Percentiles rank a stretch among this genome's conserved stretches.
Conservation (phyloP, 2,797 vertebrate genomes). For the Alexandromys oeconomus region DNA sequence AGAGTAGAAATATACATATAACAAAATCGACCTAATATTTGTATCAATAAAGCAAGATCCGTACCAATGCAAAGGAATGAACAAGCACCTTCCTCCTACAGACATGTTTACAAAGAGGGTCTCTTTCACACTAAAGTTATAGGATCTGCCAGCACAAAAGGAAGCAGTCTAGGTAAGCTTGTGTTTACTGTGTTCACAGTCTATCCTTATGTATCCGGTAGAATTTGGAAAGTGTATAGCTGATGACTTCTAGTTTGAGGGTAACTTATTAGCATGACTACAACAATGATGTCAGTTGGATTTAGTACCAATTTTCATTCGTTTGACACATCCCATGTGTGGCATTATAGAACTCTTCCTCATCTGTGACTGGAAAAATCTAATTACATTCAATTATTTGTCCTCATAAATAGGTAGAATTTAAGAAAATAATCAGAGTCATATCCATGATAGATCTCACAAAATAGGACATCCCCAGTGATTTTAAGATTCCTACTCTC, state of each 20-base stretch:
- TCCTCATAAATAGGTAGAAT: not conserved
- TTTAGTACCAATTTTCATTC: constrained; percentile 16
- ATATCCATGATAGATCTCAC: not conserved
- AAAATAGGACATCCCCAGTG: not conserved
- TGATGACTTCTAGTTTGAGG: not conserved
- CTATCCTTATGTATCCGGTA: not conserved
- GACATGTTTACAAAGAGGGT: constrained; percentile 20
- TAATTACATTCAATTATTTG: constrained; percentile 47
- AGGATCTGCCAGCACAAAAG: not conserved
- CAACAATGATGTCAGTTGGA: not conserved
- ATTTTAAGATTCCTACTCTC: not conserved
- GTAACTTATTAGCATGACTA: constrained; percentile 1
- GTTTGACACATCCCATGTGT: not conserved
- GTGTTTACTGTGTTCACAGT: constrained; percentile 16
- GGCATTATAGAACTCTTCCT: constrained; percentile 15
- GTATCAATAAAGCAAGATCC: no score
- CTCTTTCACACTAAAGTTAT: not conserved
- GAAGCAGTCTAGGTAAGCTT: not conserved
- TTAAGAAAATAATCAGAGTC: not conserved
- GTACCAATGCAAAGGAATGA: no score
- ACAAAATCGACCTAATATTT: no score
- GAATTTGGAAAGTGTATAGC: not conserved
- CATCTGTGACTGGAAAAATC: not conserved
- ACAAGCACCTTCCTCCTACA: no score
- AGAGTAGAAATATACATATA: no score